Evolutionary conservation across 2,113 vertebrate genomes (phyloP).

Genomic region (Nothobranchius kuhntae): DNA sequence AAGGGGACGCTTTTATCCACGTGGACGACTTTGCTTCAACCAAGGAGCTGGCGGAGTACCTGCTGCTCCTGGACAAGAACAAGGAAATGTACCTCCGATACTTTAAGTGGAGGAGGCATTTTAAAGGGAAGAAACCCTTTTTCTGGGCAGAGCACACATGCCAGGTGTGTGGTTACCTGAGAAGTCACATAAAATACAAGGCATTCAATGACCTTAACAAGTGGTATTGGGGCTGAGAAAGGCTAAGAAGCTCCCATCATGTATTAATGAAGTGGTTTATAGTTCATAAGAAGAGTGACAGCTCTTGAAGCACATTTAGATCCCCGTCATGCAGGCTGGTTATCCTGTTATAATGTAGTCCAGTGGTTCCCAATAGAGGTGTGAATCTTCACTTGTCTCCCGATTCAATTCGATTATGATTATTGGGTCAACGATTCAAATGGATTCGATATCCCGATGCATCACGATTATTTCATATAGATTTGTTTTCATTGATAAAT

Average conservation of each 20-base stretch:
- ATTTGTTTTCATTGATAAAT: too few species aligned
- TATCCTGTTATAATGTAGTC: too few species aligned
- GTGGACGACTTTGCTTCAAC: conserved; percentile 93
- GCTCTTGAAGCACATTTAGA: too few species aligned
- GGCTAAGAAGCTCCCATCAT: conserved; percentile 11
- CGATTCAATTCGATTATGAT: too few species aligned
- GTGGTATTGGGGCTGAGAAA: conserved; percentile 92
- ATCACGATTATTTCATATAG: too few species aligned
- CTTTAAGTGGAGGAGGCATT: conserved; percentile 93
- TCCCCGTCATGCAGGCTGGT: too few species aligned
- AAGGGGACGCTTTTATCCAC: conserved; percentile 93
- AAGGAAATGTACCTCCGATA: conserved; percentile 92
- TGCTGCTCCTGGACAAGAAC: conserved; percentile 93
- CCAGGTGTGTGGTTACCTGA: conserved; percentile 91
- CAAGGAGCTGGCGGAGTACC: conserved; percentile 91
- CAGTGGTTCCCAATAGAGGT: too few species aligned
- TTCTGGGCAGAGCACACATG: conserved; percentile 97
- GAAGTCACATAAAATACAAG: conserved; percentile 91
- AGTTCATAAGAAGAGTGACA: too few species aligned
- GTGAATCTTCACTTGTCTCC: too few species aligned
- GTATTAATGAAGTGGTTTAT: too few species aligned
- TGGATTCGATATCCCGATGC: too few species aligned
- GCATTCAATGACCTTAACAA: conserved; percentile 91
- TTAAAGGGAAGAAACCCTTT: conserved; percentile 88
- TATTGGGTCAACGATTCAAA: too few species aligned